These are phyloP conservation scores for Plemyria rubiginata DNA, from an alignment of 2,888 invertebrate species.

Conservation along the genomic window DNA sequence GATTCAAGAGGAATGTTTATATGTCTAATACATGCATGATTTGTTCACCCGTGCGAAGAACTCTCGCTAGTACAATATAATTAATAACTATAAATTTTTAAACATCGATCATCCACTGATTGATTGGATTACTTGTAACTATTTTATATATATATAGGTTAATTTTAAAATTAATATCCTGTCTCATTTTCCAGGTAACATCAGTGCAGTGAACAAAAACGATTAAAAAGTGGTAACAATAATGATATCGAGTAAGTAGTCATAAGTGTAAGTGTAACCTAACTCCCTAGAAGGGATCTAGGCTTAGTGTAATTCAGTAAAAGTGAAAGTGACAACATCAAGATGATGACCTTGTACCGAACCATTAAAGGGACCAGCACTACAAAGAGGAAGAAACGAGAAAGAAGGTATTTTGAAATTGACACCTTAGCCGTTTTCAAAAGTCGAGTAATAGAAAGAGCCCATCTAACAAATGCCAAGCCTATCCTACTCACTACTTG, in stretches of 20 bases:
- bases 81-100: too few species aligned
- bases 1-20: too few species aligned
- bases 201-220: slow-evolving; percentile 24
- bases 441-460: too few species aligned
- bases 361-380: slow-evolving; percentile 84
- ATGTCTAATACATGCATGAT: too few species aligned
- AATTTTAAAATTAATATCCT: neutral
- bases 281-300: slow-evolving; percentile 24
- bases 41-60: too few species aligned
- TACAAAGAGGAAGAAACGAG: slow-evolving; percentile 79
- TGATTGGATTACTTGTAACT: too few species aligned
- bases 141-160: too few species aligned
- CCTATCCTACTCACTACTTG: too few species aligned
- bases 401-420: slow-evolving; percentile 80
- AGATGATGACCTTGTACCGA: slow-evolving; percentile 85
- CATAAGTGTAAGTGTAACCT: slow-evolving; percentile 14
- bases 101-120: too few species aligned
- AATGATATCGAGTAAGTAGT: slow-evolving; percentile 23
- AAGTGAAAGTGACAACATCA: slow-evolving; percentile 52
- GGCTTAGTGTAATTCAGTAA: slow-evolving; percentile 42
- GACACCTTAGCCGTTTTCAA: too few species aligned
- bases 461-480: too few species aligned
- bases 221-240: slow-evolving; percentile 16
- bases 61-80: too few species aligned
- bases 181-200: slow-evolving; percentile 34